Base-by-base conservation (phyloP, 2,797 vertebrate species). In the Micrastur ruficollis region DNA sequence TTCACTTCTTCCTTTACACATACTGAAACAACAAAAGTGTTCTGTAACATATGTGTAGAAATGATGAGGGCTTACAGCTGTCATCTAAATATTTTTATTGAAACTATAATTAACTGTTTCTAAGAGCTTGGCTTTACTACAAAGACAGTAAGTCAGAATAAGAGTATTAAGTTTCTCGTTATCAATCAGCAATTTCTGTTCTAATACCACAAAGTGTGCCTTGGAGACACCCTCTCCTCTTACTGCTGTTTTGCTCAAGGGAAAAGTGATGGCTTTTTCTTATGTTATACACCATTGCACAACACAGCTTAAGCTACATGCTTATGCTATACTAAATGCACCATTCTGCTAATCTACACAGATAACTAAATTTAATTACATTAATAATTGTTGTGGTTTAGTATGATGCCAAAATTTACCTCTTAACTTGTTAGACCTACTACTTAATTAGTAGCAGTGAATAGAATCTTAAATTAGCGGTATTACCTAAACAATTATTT, bases 61-160 rank as follows among this genome's bases (percentile, higher is more conserved):
- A 70, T 50, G 78, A 95, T 86, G 91, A 97, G 89, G 66, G 67
- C 70, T 94, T 88, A 59, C 67, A 90, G 73, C 90, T 95, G 97
- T 95, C 86, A 89, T 46, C 75, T 65, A 88, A 89, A 68, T 86
- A 91, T 89, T 91, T 97, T 94, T 79, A 75, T 75, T 95, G 82
- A 96, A 96, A 72, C 47, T 36, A 31, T 90, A 97, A 96, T 97
- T 94, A 96, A 93, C 81, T 59, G 52, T 86, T 94, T 96, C 91
- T 78, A 89, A 55, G 72, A 91, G 70, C 26, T 94, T 95, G 90
- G 94, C 94, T 97, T 84, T 81, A 91, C 94, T 95, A 93, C 81
- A 94, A 95, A 97, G 93, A 61, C 10, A 86, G 42, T 42, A 68
- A 92, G 47, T 34, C 74, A 84, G 92, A 76, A 68, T 21, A 89